Evolutionary conservation across 1,140 invertebrate genomes (phyloP), one percentile per base, ranked within the genome.

Genomic region (Camponotus vicinus): DNA sequence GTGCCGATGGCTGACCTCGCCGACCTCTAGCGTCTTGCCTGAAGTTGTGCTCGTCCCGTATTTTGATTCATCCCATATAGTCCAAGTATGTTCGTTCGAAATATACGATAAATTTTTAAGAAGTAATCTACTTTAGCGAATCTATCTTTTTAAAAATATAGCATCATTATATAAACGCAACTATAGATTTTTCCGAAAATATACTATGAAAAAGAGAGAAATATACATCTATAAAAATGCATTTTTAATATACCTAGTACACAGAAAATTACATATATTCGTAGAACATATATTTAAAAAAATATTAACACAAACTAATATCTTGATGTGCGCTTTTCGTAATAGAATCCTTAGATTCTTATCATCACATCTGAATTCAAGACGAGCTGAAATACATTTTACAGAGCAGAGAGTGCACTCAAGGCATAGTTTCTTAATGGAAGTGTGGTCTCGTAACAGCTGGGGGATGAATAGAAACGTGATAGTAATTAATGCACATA

Each of bases 401-500:
- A 61, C 40, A 75, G 70, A 83, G 88, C 45, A 59, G 88, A 79
- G 59, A 63, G 37, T 61, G 85, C 84, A 79, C 79, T 90, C 88
- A 57, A 89, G 79, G 79, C 52, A 89, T 76, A 63, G 84, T 87
- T 90, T 89, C 88, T 90, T 90, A 90, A 90, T 90, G 89, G 89
- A 89, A 82, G 61, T 87, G 55, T 69, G 85, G 61, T 73, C 78
- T 40, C 61, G 85, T 89, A 90, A 89, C 84, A 71, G 63, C 89
- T 84, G 75, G 69, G 78, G 83, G 89, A 75, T 88, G 89, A 91
- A 88, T 88, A 90, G 86, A 90, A 91, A 84, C 89, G 83, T 78
- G 89, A 83, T 89, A 82, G 89, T 88, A 91, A 90, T 90, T 91
- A 91, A 90, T 91, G 89, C 89, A 91, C 78, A 75, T 84, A 90